Conservation (phyloP, 2,888 invertebrate genomes). For the Drosophila pegasa region DNA sequence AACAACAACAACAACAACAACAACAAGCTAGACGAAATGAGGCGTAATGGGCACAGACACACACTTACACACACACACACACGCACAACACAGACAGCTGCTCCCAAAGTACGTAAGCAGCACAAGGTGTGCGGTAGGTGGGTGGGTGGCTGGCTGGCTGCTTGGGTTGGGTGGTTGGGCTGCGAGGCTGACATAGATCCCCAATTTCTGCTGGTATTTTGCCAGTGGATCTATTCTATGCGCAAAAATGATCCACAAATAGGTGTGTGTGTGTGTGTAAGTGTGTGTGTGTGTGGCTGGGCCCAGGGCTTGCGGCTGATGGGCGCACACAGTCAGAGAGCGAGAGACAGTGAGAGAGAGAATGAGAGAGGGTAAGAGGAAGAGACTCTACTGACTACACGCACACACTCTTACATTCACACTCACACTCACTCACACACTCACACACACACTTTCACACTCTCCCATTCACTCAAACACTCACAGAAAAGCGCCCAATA, state of each 20-base stretch:
- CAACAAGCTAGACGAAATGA: constrained; percentile 46
- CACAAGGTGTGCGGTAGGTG: constrained; percentile 51
- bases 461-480: neutral
- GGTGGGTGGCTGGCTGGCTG: constrained; percentile 36
- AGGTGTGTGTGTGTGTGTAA: constrained; percentile 1
- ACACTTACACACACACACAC: constrained; percentile 27
- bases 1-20: constrained; percentile 32
- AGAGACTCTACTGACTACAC: constrained; percentile 4
- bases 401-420: constrained; percentile 1
- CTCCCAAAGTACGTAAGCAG: constrained; percentile 49
- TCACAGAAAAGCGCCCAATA: constrained; percentile 29
- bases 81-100: constrained; percentile 6
- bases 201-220: constrained; percentile 47
- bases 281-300: constrained; percentile 11
- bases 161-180: constrained; percentile 15
- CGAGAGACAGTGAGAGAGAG: neutral
- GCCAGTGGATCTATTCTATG: constrained; percentile 43
- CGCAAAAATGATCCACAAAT: constrained; percentile 31
- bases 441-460: constrained; percentile 13
- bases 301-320: constrained; percentile 30
- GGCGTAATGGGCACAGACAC: constrained; percentile 61
- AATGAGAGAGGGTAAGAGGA: neutral
- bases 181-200: constrained; percentile 38
- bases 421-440: no score
- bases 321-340: neutral